Evolutionary conservation across 2,888 invertebrate genomes (phyloP), one percentile per base, ranked within the genome.

Genomic region (Caenorhabditis sp.): DNA sequence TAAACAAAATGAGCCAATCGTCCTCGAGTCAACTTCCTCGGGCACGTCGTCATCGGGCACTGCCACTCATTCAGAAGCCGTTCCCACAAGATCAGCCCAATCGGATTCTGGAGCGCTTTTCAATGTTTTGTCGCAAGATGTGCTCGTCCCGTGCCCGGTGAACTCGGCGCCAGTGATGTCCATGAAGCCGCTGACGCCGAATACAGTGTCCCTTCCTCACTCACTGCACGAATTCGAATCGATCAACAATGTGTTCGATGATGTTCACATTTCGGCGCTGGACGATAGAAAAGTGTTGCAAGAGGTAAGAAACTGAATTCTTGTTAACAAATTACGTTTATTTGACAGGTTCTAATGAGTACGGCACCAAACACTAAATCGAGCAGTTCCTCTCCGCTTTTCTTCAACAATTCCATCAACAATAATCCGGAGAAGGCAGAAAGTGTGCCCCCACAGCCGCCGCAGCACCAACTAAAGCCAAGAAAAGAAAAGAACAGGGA

Each of bases 201-300:
- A 35, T 39, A 50, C 59, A 1, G 15, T 45, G 1, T 37, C 59
- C 9, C 20, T 50, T 24, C 39, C 43, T 2, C 26, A 70, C 37
- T 63, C 63, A 8, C 79, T 86, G 22, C 80, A 81, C 22, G 85
- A 86, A 22, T 86, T 86, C 61, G 86, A 86, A 63, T 50, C 68
- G 4, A 63, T 63, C 2, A 72, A 63, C 1, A 83, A 74, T 27
- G 79, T 86, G 6, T 87, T 87, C 56, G 87, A 87, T 65, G 79
- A 85, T 35, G n/a, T 87, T 27, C 84, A 86, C 39, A 68, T 85
- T 68, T 74, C 63, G 32, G 83, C 80, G n/a, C 65, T 87, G 27
- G 87, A 87, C 58, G 85, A 87, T 55, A 48, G 65, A 24, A 78
- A 78, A 50, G 81, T 79, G 4, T 50, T 83, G n/a, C 79, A 78